These are phyloP conservation scores for Drosophila prolongata DNA, from an alignment of 2,888 invertebrate species.

Conservation along the genomic window DNA sequence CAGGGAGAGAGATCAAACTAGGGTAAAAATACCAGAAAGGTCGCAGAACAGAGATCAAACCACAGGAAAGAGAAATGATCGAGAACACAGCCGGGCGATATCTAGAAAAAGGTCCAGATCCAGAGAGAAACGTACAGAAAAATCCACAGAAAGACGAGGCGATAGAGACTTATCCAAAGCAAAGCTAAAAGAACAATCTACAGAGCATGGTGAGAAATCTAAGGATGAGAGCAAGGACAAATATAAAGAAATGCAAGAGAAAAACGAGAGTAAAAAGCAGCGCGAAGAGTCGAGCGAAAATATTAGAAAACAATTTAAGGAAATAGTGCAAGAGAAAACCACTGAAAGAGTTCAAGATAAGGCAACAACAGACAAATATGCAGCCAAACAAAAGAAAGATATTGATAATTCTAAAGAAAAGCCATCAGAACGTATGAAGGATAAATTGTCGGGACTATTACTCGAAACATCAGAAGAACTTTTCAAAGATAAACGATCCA, in stretches of 20 bases:
- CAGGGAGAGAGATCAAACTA: neutral
- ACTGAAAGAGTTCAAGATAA: neutral
- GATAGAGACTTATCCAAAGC: conserved; percentile 5
- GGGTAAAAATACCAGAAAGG: neutral
- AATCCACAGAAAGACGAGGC: neutral
- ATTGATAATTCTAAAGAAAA: neutral
- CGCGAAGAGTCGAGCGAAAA: conserved; percentile 8
- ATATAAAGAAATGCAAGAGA: neutral
- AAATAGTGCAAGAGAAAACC: neutral
- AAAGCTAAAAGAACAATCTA: conserved; percentile 1
- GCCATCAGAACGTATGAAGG: neutral
- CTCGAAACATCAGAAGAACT: conserved; percentile 5
- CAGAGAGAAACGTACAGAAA: conserved; percentile 3
- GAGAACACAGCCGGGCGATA: conserved; percentile 1
- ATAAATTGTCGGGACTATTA: neutral
- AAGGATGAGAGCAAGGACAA: conserved; percentile 8
- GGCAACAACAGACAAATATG: neutral
- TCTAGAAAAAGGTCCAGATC: conserved; percentile 14
- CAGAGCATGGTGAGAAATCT: neutral
- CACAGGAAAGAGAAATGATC: conserved; percentile 2
- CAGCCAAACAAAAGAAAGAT: neutral
- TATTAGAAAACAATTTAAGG: neutral
- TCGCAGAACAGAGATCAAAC: neutral
- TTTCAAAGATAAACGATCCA: conserved; percentile 23
- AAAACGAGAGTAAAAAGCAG: conserved; percentile 4